Percentiles rank a stretch among this genome's conserved stretches.
These are phyloP conservation scores for Alligator mississippiensis DNA, from an alignment of 2,113 vertebrate genomes.

Conservation along the genomic window DNA sequence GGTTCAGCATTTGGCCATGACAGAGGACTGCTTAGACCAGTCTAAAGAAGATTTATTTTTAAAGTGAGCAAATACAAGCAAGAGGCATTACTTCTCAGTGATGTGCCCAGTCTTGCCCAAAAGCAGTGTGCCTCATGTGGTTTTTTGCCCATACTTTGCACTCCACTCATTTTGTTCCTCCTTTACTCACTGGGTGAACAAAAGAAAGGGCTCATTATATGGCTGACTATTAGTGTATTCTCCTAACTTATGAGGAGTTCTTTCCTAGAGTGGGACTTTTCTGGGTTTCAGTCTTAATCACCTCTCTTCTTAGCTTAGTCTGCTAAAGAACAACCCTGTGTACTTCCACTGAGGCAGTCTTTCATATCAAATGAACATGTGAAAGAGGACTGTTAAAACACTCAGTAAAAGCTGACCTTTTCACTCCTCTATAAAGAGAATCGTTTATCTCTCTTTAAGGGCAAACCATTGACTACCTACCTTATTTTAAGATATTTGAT, in stretches of 20 bases:
- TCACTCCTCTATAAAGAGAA: background rate
- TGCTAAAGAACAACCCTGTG: background rate
- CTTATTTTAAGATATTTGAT: background rate
- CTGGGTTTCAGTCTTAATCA: slow-evolving; percentile 18
- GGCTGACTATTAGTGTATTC: background rate
- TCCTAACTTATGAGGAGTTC: background rate
- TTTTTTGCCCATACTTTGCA: background rate
- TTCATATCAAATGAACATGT: background rate
- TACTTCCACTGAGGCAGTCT: background rate
- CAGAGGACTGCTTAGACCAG: background rate
- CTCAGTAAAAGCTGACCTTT: slow-evolving; percentile 31
- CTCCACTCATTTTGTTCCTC: background rate
- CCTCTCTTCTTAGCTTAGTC: background rate
- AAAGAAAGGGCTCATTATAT: background rate
- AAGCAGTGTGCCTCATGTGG: background rate
- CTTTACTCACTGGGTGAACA: background rate
- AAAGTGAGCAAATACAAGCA: background rate
- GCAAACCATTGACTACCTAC: background rate
- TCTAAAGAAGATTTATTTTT: background rate
- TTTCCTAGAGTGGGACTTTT: background rate
- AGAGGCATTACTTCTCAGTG: too few relatives aligned
- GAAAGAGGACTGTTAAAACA: background rate
- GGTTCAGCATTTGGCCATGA: background rate
- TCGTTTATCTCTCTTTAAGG: background rate
- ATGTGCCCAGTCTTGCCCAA: too few relatives aligned